phyloP scores from a whole-genome alignment of 2,113 vertebrate species.

The Plecturocebus donacophilus region DNA sequence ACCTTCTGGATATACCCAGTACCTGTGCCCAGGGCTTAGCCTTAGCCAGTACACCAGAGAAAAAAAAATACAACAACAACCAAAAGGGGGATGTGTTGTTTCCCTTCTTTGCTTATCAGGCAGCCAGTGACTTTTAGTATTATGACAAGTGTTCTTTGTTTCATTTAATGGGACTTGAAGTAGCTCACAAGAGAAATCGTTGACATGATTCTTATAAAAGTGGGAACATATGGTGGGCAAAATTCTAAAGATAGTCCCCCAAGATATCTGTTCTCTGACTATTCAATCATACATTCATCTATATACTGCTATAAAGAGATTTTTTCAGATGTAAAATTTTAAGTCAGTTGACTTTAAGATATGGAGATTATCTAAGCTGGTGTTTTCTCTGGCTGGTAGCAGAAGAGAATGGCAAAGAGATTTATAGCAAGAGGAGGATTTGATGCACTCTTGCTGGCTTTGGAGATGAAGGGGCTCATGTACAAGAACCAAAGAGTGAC shows the following conservation, averaged over 20 bases:
- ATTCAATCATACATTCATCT: conserved; percentile 33
- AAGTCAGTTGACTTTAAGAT: conserved; percentile 43
- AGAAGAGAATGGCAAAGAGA: not conserved
- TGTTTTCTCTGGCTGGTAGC: not conserved
- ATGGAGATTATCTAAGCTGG: not conserved
- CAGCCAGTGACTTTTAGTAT: not conserved
- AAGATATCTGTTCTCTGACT: not conserved
- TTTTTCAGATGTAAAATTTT: conserved; percentile 15
- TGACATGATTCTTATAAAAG: conserved; percentile 15
- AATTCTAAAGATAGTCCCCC: conserved; percentile 7
- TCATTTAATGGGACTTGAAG: not conserved
- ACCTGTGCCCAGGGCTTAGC: not conserved
- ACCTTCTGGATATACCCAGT: not conserved
- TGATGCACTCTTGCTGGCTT: not conserved
- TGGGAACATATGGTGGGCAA: not conserved
- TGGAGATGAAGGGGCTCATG: not conserved
- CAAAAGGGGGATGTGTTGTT: not conserved
- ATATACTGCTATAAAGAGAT: not conserved
- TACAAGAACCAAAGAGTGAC: not conserved
- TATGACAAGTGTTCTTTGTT: not conserved
- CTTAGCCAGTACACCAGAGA: not conserved
- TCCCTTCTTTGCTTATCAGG: not conserved
- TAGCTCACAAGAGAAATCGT: not conserved
- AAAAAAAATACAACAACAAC: not conserved
- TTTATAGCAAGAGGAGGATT: not conserved